Percentiles rank a stretch among this genome's conserved stretches.
phyloP scores from a whole-genome alignment of 1,140 invertebrate genomes.

The Drosophila melanica region DNA sequence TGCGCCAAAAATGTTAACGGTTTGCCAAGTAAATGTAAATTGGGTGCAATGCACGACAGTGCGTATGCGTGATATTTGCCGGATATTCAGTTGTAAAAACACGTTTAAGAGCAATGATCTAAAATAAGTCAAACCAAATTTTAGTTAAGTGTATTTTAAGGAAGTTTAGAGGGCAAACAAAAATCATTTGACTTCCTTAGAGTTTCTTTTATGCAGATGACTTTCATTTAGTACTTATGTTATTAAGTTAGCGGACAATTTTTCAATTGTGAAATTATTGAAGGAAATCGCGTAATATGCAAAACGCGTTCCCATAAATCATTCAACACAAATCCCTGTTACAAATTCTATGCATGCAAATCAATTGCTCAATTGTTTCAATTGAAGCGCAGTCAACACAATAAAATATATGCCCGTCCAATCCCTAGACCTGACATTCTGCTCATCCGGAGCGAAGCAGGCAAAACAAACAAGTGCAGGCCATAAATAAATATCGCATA shows the following conservation, averaged over 20 bases:
- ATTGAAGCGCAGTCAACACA: slow-evolving; percentile 51
- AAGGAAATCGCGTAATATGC: slow-evolving; percentile 13
- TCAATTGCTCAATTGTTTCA: slow-evolving; percentile 79
- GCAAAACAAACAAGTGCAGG: slow-evolving; percentile 66
- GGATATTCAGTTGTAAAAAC: slow-evolving; percentile 13
- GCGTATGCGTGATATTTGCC: slow-evolving; percentile 66
- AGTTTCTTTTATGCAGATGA: background rate
- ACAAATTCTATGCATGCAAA: slow-evolving; percentile 78
- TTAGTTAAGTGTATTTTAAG: background rate
- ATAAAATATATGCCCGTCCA: slow-evolving; percentile 52
- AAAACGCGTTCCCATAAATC: slow-evolving; percentile 66
- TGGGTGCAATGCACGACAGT: slow-evolving; percentile 48
- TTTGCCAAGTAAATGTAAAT: slow-evolving; percentile 72
- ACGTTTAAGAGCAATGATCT: background rate
- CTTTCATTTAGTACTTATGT: slow-evolving; percentile 1
- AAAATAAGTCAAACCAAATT: no score
- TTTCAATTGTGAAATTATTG: slow-evolving; percentile 32
- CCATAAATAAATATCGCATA: slow-evolving; percentile 81
- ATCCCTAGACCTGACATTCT: slow-evolving; percentile 6
- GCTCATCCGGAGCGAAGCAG: slow-evolving; percentile 20
- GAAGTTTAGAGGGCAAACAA: no score
- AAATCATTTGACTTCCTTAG: background rate
- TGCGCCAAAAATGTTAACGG: slow-evolving; percentile 70
- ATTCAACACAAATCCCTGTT: slow-evolving; percentile 75
- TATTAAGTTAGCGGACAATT: slow-evolving; percentile 14